Evolutionary conservation across 2,797 vertebrate species (phyloP), one percentile per base, ranked within the genome.

Genomic region (Danio jaintianensis): DNA sequence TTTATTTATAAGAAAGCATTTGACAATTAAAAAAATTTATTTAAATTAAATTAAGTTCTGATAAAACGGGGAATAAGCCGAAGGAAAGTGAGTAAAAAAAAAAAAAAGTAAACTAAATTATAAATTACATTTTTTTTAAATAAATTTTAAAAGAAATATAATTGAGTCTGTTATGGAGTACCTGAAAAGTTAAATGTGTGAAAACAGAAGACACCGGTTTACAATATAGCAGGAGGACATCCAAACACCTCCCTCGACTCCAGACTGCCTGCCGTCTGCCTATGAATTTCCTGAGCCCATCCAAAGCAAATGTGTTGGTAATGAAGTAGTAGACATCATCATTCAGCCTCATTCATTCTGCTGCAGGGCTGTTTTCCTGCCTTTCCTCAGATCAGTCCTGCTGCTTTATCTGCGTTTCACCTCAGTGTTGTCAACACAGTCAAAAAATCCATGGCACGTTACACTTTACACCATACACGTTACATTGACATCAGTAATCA

Each of bases 291-390:
- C 69, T 56, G 22, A 45, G 15, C 59, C 70, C 74, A 55, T 80
- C 48, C 68, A 53, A 64, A 58, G 29, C 53, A 81, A 50, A 80
- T 63, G 71, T 53, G 45, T 42, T 36, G 15, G 55, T 68, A 75
- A 80, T 68, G 29, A 75, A 74, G 42, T 50, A 56, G n/a, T 38
- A 16, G 55, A 52, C 53, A 48, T 67, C 15, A 53, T 66, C 68
- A 59, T 56, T 53, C 13, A 79, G n/a, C 42, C 56, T 69, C 67
- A 62, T 79, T 70, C 42, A 42, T 63, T 52, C 59, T 58, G 29
- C n/a, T 75, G 56, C 45, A 62, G 15, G 52, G 12, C 38, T 80
- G 29, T 68, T 67, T 72, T 66, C 58, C 43, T 82, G 52, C 40
- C 13, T 9, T 74, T 18, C 56, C 22, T 43, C 66, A 38, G 47